Evolutionary conservation across 1,140 invertebrate genomes (phyloP).

Genomic region (Penaeus indicus): DNA sequence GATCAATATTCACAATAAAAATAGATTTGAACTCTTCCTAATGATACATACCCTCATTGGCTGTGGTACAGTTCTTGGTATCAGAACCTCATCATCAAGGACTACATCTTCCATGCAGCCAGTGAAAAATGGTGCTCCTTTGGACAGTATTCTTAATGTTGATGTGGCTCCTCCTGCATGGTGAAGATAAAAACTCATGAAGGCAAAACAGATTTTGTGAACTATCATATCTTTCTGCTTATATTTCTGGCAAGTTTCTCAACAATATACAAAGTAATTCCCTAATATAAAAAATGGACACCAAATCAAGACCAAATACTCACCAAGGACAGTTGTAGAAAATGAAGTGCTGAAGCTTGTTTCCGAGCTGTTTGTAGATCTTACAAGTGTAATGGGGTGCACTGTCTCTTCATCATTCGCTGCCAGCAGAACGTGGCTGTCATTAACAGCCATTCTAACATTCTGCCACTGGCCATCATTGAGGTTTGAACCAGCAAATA

Average conservation of each 20-base stretch:
- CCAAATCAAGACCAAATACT: background rate
- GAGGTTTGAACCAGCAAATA: constrained; percentile 84
- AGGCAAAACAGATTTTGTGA: too few species aligned
- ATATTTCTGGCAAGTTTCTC: too few species aligned
- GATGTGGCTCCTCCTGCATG: constrained; percentile 58
- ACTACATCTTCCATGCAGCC: constrained; percentile 93
- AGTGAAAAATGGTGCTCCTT: constrained; percentile 80
- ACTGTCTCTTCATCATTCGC: constrained; percentile 91
- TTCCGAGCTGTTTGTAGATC: constrained; percentile 68
- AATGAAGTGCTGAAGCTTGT: constrained; percentile 65
- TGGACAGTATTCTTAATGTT: constrained; percentile 68
- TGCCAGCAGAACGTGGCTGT: constrained; percentile 84
- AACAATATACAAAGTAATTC: background rate
- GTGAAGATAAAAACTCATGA: too few species aligned
- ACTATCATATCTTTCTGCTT: too few species aligned
- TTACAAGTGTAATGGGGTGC: constrained; percentile 85
- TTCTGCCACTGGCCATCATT: constrained; percentile 91
- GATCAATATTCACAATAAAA: background rate
- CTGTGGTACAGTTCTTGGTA: constrained; percentile 27
- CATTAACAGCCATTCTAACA: constrained; percentile 83
- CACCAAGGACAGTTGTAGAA: constrained; percentile 71
- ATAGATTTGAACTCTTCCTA: background rate
- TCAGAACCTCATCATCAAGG: constrained; percentile 79
- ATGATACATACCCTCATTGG: constrained; percentile 39
- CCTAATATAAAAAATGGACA: background rate